Evolutionary conservation across 2,888 invertebrate species (phyloP), one percentile per base, ranked within the genome.

Genomic region (Rotaria sp.): DNA sequence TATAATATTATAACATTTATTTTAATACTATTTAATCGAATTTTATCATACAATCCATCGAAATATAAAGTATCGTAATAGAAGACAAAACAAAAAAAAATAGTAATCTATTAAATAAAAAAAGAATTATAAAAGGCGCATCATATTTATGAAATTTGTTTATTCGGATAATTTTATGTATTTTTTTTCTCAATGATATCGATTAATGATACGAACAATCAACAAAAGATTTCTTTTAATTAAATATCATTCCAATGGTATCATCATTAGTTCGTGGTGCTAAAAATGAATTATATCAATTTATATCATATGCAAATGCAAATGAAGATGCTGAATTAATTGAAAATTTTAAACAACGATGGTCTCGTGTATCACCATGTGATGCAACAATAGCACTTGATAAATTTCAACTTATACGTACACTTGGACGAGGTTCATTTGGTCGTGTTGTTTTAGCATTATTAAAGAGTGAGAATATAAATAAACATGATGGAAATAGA

Each of bases 381-480:
- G 75, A 75, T 75, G 21, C 75, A 26, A 75, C 38, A 24, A 96
- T 98, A 89, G 93, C 94, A 90, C 93, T 99, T 91, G 98, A 97
- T 90, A 98, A 99, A 92, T 99, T 99, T 92, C 98, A 99, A 91
- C 94, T 98, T 88, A 96, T 99, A 92, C 98, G 98, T 93, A 99
- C 99, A 59, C 93, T 99, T 89, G 99, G 99, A 87, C 99, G 98
- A 30, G 99, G 99, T 87, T 98, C 97, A 8, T 99, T 99, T 92
- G 99, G 99, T 55, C 94, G 99, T 88, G 99, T 99, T 74, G 99
- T 99, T 98, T 95, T 99, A 91, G 99, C 99, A 80, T 97, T 98
- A 93, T 96, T 98, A 92, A 98, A 98, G 93, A 26, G 2, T 21
- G 75, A 75, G 0, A 75, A 24, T 75, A 21, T 11, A 41, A 24